A percentile compares a stretch with the other conserved stretches of the same genome.
phyloP scores from a whole-genome alignment of 1,140 invertebrate species.

The Drosophila serrata region DNA sequence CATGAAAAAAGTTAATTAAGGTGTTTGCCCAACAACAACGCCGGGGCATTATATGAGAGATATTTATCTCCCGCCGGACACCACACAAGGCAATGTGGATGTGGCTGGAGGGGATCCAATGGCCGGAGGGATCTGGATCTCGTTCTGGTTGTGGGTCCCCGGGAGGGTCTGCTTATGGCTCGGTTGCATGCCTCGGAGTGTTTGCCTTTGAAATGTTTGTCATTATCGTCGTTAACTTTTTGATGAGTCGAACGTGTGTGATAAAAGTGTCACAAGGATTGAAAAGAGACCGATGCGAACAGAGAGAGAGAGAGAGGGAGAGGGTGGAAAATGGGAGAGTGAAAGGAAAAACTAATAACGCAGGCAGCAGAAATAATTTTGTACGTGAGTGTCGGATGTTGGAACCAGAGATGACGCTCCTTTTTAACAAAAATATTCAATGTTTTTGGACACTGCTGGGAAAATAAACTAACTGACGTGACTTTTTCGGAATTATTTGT shows the following conservation, averaged over 20 bases:
- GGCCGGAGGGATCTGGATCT: constrained; percentile 14
- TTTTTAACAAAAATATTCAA: not conserved
- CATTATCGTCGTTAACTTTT: constrained; percentile 83
- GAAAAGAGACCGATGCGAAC: constrained; percentile 7
- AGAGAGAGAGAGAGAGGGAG: no score
- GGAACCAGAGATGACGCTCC: not conserved
- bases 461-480: not conserved
- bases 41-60: constrained; percentile 72
- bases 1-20: constrained; percentile 82
- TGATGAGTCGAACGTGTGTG: constrained; percentile 82
- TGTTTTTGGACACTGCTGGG: not conserved
- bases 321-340: constrained; percentile 13
- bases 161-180: constrained; percentile 33
- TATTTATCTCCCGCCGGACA: constrained; percentile 71
- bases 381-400: constrained; percentile 50
- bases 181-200: constrained; percentile 56
- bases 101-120: not conserved
- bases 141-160: constrained; percentile 33
- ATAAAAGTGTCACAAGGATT: constrained; percentile 82
- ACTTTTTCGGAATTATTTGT: not conserved
- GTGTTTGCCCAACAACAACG: constrained; percentile 74
- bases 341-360: constrained; percentile 72
- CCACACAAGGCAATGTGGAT: constrained; percentile 25
- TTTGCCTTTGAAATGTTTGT: constrained; percentile 83
- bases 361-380: constrained; percentile 53